Percentiles rank a stretch among this genome's conserved stretches.
Conservation (phyloP, 2,113 vertebrate genomes). For the Erinaceus europaeus region DNA sequence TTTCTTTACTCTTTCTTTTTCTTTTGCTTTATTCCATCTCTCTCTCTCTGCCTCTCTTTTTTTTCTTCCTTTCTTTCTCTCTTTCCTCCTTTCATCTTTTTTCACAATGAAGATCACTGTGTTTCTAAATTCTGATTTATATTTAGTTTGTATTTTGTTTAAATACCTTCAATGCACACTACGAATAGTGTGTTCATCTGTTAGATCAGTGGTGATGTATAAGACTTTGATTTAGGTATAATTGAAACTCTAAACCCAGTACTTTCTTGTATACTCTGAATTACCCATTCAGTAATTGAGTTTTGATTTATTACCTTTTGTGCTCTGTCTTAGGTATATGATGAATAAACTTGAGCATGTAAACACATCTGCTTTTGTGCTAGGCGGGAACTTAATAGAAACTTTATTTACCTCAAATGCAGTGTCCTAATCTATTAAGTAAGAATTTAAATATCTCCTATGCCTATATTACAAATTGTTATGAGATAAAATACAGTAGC, state of each 20-base stretch:
- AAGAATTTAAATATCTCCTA: background rate
- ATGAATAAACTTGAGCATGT: background rate
- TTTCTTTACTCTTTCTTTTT: too few species aligned
- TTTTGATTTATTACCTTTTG: background rate
- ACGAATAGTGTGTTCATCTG: background rate
- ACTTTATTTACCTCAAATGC: background rate
- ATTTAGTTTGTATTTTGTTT: background rate
- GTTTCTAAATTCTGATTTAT: background rate
- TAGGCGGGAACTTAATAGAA: background rate
- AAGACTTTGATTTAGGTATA: background rate
- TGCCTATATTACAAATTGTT: background rate
- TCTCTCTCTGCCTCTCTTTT: too few species aligned
- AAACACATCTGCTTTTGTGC: background rate
- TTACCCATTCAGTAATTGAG: background rate
- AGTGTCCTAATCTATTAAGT: too few species aligned
- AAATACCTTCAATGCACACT: background rate
- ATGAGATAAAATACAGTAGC: background rate
- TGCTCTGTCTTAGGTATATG: background rate
- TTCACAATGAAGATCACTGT: too few species aligned
- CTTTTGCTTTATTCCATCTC: too few species aligned
- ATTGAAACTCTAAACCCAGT: background rate
- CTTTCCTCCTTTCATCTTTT: too few species aligned
- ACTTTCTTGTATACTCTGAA: background rate
- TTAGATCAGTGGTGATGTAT: background rate
- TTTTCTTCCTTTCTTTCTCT: too few species aligned